Evolutionary conservation across 2,797 vertebrate species (phyloP).

Genomic region (Manis crassicaudata): DNA sequence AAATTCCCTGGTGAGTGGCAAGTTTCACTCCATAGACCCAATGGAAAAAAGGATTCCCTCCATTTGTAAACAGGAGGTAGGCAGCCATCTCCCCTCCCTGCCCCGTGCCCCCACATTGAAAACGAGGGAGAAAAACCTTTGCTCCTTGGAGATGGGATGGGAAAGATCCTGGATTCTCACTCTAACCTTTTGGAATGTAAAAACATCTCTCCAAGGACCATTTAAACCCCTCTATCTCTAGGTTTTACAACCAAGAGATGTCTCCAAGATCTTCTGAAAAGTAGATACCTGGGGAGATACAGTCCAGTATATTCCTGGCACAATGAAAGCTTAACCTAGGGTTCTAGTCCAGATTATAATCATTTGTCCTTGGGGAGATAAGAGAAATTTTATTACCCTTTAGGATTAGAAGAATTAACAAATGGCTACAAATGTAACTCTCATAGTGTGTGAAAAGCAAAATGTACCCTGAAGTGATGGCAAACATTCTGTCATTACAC

Average conservation of each 20-base stretch:
- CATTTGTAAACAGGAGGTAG: neutral
- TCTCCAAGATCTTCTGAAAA: neutral
- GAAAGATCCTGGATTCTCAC: neutral
- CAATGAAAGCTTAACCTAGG: neutral
- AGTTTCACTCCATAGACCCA: neutral
- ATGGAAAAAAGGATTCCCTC: neutral
- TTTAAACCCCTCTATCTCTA: neutral
- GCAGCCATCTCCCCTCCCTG: neutral
- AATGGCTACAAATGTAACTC: neutral
- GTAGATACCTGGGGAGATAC: neutral
- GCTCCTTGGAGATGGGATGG: neutral
- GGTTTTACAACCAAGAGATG: neutral
- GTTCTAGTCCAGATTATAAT: neutral
- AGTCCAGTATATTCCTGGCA: no score
- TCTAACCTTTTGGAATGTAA: neutral
- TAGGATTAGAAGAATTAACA: neutral
- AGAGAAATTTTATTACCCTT: neutral
- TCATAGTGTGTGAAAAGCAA: neutral
- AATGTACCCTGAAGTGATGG: neutral
- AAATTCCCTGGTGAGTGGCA: neutral
- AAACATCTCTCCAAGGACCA: neutral
- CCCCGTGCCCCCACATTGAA: neutral
- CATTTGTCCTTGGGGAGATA: neutral
- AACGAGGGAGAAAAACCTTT: neutral
- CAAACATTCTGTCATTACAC: neutral